Base-by-base conservation (phyloP, 2,797 vertebrate genomes). In the Harpagifer antarcticus region DNA sequence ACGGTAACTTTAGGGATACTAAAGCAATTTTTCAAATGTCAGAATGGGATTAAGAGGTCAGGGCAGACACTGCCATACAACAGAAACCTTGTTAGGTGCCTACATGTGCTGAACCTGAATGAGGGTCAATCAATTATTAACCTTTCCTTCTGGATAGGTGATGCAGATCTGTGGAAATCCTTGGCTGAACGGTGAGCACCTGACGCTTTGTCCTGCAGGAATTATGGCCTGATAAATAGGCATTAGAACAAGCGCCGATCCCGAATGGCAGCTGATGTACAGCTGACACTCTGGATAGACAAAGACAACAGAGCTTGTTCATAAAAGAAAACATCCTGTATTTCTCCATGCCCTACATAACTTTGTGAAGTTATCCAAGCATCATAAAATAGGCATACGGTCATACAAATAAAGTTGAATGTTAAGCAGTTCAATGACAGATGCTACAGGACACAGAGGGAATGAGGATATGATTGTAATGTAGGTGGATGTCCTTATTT, bases 181-280 rank as follows among this genome's bases (percentile, higher is more conserved):
- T 77, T 15, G 83, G 64, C 47, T 68, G 75, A 59, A 81, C 72
- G 75, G 76, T 67, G 14, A 78, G 71, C 86, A 86, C 86, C 88
- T 89, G 90, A 89, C 88, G 85, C 84, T 76, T 89, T 64, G 68
- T 89, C 86, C 84, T 75, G 67, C 62, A 77, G 88, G 89, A 92
- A 90, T 91, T 84, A 85, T 76, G 57, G 68, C 1, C 74, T 82
- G 67, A 68, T 92, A 91, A 91, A 90, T 60, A 83, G 81, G 79
- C 68, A 67, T 92, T 89, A 89, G 72, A 81, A 79, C 57, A 64
- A 76, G 72, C 74, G 64, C 33, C 56, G 23, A 65, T 72, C 57
- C 72, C 74, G 43, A 80, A 83, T 54, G 72, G 66, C 88, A 90
- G 83, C 79, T 89, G 83, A 76, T 81, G 70, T 53, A 13, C 85